Percentiles rank a stretch among this genome's conserved stretches.
Conservation (phyloP, 2,113 vertebrate genomes). For the Thryonomys swinderianus region DNA sequence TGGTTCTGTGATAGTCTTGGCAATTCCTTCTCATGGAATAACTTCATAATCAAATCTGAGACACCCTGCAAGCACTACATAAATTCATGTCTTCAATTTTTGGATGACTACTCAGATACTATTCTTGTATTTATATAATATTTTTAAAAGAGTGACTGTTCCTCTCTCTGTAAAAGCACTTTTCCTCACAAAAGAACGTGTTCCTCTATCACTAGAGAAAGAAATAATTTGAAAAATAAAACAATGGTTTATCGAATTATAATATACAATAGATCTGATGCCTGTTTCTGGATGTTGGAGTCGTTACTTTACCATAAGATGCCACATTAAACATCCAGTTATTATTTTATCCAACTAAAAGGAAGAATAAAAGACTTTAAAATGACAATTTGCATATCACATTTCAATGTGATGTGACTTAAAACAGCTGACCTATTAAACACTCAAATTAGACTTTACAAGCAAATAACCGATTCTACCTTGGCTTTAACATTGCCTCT, state of each 20-base stretch:
- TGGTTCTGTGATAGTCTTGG: conserved; percentile 67
- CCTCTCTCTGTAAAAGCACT: conserved; percentile 20
- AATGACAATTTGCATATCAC: conserved; percentile 68
- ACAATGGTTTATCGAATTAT: conserved; percentile 47
- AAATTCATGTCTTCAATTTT: conserved; percentile 44
- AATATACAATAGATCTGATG: background rate
- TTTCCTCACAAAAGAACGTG: background rate
- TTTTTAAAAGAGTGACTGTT: background rate
- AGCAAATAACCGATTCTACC: conserved; percentile 66
- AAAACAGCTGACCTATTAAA: conserved; percentile 77
- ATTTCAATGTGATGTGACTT: conserved; percentile 78
- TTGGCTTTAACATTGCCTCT: conserved; percentile 47
- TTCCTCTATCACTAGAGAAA: background rate
- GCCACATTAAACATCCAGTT: conserved; percentile 23
- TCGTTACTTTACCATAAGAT: conserved; percentile 32
- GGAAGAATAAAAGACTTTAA: conserved; percentile 60
- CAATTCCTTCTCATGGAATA: conserved; percentile 45
- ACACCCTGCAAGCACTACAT: conserved; percentile 43
- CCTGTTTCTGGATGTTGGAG: background rate
- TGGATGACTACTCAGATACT: conserved; percentile 42
- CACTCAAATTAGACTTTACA: conserved; percentile 65
- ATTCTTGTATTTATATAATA: conserved; percentile 35
- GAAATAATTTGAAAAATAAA: conserved; percentile 52
- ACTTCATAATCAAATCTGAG: conserved; percentile 72
- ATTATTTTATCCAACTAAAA: conserved; percentile 75